A percentile compares a stretch with the other conserved stretches of the same genome.
Conservation (phyloP, 2,888 invertebrate genomes). For the Erpobdella octoculata region DNA sequence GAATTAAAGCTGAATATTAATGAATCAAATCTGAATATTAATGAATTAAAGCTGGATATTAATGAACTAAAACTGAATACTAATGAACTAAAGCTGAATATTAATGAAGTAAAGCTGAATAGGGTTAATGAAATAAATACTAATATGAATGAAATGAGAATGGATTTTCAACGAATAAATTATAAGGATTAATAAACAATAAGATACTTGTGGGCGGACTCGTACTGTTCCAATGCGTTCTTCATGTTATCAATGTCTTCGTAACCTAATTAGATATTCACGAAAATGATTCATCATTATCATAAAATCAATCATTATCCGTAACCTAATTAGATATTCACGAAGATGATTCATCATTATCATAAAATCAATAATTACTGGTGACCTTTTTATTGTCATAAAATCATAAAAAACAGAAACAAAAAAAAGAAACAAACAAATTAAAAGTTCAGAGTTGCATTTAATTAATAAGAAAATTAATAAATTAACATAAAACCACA, state of each 20-base stretch:
- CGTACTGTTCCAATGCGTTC: slow-evolving; percentile 33
- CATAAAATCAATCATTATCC: not conserved
- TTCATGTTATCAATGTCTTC: slow-evolving; percentile 41
- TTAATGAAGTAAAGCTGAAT: not conserved
- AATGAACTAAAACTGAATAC: not conserved
- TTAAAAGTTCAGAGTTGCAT: no score
- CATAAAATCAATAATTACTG: not conserved
- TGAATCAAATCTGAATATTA: no score
- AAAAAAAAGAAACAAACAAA: no score
- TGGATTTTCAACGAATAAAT: not conserved
- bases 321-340: not conserved
- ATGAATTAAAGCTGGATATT: no score
- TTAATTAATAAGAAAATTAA: no score
- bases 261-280: slow-evolving; percentile 35
- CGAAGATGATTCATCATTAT: not conserved
- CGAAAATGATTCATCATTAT: not conserved
- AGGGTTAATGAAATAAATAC: not conserved
- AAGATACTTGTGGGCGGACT: slow-evolving; percentile 1
- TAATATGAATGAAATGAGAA: not conserved
- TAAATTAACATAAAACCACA: no score
- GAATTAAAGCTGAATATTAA: no score
- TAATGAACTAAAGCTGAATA: not conserved
- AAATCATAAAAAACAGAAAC: not conserved
- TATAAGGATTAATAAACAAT: not conserved
- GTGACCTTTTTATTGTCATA: not conserved